Conservation (phyloP, 2,113 vertebrate species). For the Anhinga anhinga region DNA sequence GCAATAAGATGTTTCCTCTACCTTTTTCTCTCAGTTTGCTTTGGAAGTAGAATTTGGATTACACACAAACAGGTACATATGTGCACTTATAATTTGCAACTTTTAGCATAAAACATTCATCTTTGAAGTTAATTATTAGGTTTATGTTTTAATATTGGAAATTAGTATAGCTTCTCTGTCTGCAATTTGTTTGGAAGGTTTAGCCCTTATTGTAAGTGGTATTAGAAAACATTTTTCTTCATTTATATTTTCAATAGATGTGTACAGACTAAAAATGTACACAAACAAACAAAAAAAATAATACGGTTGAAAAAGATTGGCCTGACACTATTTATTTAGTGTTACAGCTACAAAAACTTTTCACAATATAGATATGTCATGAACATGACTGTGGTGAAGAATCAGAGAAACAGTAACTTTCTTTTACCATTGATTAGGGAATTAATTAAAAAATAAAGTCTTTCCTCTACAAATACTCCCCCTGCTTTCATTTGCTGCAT, state of each 20-base stretch:
- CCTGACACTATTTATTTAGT: not conserved
- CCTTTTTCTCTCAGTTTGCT: not conserved
- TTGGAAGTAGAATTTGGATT: not conserved
- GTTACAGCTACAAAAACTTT: not conserved
- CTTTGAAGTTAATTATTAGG: not conserved
- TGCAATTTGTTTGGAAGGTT: not conserved
- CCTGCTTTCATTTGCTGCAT: not conserved
- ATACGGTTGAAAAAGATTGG: not conserved
- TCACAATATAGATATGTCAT: too few species aligned
- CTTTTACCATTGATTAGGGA: not conserved
- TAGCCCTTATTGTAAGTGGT: not conserved
- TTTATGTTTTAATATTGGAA: not conserved
- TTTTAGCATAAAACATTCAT: not conserved
- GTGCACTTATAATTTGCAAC: accelerated
- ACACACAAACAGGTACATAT: not conserved
- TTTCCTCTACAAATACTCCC: not conserved
- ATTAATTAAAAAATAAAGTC: not conserved
- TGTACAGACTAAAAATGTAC: not conserved
- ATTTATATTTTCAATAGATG: not conserved
- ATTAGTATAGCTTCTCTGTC: not conserved
- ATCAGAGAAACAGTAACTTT: not conserved
- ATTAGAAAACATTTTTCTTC: not conserved
- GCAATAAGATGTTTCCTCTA: not conserved
- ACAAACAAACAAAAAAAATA: not conserved
- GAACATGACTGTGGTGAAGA: not conserved